Evolutionary conservation across 1,140 invertebrate species (phyloP), one percentile per base, ranked within the genome.

Genomic region (Dreissena polymorpha): DNA sequence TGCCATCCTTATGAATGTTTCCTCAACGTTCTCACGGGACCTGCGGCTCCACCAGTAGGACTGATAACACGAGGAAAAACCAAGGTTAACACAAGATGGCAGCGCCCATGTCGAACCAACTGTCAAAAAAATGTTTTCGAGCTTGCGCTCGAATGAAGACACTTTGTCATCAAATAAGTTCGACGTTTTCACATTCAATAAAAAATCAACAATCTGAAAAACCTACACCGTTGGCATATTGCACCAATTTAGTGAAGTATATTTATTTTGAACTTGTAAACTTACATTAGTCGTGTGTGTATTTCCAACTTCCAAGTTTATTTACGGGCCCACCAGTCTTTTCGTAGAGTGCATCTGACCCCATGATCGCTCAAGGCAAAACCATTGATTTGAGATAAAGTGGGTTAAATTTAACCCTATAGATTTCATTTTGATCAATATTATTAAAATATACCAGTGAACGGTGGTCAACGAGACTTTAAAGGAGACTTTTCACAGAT

Each of bases 231-330:
- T 27, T 68, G 13, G 21, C 39, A 10, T 80, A 80, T 64, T 80
- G 78, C 49, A 18, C 70, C 25, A 68, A 80, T 63, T 72, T 72
- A 63, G 78, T 80, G 49, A 80, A 80, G 78, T 80, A 80, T 39
- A 55, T 23, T n/a, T 39, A 39, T 39, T 39, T 39, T 2, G 39
- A 39, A 39, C 39, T 39, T 39, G 39, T 39, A 2, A 39, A 39
- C 2, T 39, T 39, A 39, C 39, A 39, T 39, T n/a, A 39, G 8
- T 39, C 3, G 39, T 39, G 39, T 2, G 39, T n/a, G n/a, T n/a
- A n/a, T n/a, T 39, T 39, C 39, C 39, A 2, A 39, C 39, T 39
- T 2, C 39, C 39, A 8, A 39, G 2, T 8, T 8, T n/a, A n/a
- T n/a, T n/a, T n/a, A n/a, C n/a, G n/a, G n/a, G n/a, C n/a, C n/a